Conservation (phyloP, 2,797 vertebrate genomes). For the Manis javanica region DNA sequence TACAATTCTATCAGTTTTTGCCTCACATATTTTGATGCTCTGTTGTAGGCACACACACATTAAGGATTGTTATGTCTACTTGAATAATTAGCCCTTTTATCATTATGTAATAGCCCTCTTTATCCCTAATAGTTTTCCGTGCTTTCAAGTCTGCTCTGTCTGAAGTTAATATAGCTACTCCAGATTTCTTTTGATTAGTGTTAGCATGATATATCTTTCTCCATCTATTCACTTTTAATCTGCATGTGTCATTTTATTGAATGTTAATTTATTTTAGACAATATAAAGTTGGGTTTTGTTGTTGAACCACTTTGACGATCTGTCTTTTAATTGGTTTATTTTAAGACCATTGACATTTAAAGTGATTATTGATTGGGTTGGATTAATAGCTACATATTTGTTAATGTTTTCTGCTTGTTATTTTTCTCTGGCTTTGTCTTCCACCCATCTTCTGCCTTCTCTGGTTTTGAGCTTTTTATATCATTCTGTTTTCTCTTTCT, state of each 20-base stretch:
- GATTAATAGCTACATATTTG: neutral
- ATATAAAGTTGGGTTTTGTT: neutral
- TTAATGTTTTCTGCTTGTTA: neutral
- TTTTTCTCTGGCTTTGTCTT: neutral
- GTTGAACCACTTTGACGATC: neutral
- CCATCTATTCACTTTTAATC: neutral
- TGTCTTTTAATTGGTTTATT: neutral
- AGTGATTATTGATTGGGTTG: neutral
- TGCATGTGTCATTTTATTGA: neutral
- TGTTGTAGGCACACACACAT: neutral
- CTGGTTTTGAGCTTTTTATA: neutral
- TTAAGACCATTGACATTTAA: neutral
- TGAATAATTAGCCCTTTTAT: neutral
- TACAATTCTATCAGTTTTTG: constrained; percentile 1
- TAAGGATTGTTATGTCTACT: neutral
- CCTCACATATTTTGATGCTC: neutral
- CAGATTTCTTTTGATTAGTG: neutral
- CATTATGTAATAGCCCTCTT: neutral
- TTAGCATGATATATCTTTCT: neutral
- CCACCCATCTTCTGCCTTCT: neutral
- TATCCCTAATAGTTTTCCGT: neutral
- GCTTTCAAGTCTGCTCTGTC: neutral
- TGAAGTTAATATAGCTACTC: neutral
- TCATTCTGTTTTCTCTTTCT: neutral
- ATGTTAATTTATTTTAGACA: neutral